A percentile compares a stretch with the other conserved stretches of the same genome.
Evolutionary conservation across 2,888 invertebrate species (phyloP).

Genomic region (Callinectes sapidus): DNA sequence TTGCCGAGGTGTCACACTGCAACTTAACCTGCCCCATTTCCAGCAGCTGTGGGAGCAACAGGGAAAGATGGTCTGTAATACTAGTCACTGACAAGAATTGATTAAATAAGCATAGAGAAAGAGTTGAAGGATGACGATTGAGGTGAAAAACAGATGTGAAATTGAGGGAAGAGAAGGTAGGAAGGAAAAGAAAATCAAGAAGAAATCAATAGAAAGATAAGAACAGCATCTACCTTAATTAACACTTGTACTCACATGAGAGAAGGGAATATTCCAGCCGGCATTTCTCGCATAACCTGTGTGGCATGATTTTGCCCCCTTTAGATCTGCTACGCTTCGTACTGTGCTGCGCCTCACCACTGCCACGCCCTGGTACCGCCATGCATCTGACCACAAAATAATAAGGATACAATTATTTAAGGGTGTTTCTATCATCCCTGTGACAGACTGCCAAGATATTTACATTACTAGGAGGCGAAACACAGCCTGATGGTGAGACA

Average conservation of each 20-base stretch:
- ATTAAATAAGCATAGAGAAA: not conserved
- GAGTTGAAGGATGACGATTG: not conserved
- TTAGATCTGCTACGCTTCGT: conserved; percentile 82
- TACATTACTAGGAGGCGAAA: too few relatives aligned
- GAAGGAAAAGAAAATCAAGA: not conserved
- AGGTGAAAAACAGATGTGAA: not conserved
- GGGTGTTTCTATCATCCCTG: too few relatives aligned
- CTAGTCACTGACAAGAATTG: not conserved
- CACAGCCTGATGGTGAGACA: too few relatives aligned
- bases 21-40: conserved; percentile 83
- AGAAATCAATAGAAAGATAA: not conserved
- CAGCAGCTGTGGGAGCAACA: conserved; percentile 81
- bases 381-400: conserved; percentile 84
- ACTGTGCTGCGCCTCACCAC: conserved; percentile 81
- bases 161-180: not conserved
- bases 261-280: conserved; percentile 88
- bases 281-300: conserved; percentile 91
- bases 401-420: not conserved
- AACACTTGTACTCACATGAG: conserved; percentile 81
- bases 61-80: not conserved
- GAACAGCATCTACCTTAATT: too few relatives aligned
- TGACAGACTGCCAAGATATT: too few relatives aligned
- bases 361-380: conserved; percentile 88
- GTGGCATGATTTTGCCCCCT: conserved; percentile 89
- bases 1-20: conserved; percentile 83